A percentile compares a stretch with the other conserved stretches of the same genome.
Evolutionary conservation across 2,113 vertebrate species (phyloP).

Genomic region (Antennarius striatus): DNA sequence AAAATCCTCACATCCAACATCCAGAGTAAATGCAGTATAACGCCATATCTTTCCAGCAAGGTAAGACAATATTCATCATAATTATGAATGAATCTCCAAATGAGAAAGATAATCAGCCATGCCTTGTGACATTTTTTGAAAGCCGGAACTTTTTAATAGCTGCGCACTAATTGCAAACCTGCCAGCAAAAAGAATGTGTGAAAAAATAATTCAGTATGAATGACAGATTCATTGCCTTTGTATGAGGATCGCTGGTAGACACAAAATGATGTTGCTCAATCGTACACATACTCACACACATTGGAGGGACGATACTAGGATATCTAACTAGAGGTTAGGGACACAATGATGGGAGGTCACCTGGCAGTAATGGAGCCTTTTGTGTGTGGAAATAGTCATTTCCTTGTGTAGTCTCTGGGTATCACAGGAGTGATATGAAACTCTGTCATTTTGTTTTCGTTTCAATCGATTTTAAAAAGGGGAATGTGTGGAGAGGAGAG

Average conservation of each 20-base stretch:
- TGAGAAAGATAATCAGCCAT: constrained; percentile 34
- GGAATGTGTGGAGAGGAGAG: constrained; percentile 49
- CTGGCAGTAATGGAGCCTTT: constrained; percentile 79
- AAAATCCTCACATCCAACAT: too few species aligned
- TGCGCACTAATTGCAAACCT: constrained; percentile 21
- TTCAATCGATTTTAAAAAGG: constrained; percentile 64
- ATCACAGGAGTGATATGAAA: constrained; percentile 72
- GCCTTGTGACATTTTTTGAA: constrained; percentile 26
- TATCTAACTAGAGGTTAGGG: constrained; percentile 60
- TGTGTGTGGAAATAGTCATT: constrained; percentile 79
- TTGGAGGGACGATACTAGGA: constrained; percentile 31
- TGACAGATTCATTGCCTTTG: constrained; percentile 55
- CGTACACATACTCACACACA: constrained; percentile 31
- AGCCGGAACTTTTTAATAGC: constrained; percentile 21
- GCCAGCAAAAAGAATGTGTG: constrained; percentile 28
- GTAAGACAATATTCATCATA: constrained; percentile 2
- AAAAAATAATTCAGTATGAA: constrained; percentile 43
- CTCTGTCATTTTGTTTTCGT: constrained; percentile 74
- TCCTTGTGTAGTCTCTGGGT: constrained; percentile 71
- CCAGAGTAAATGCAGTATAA: background rate
- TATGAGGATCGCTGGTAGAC: constrained; percentile 34
- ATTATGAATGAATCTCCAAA: constrained; percentile 15
- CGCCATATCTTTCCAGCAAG: background rate
- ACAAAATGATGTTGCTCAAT: constrained; percentile 42
- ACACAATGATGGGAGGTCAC: constrained; percentile 75